Evolutionary conservation across 2,888 invertebrate genomes (phyloP).

Genomic region (Hyposoter didymator): DNA sequence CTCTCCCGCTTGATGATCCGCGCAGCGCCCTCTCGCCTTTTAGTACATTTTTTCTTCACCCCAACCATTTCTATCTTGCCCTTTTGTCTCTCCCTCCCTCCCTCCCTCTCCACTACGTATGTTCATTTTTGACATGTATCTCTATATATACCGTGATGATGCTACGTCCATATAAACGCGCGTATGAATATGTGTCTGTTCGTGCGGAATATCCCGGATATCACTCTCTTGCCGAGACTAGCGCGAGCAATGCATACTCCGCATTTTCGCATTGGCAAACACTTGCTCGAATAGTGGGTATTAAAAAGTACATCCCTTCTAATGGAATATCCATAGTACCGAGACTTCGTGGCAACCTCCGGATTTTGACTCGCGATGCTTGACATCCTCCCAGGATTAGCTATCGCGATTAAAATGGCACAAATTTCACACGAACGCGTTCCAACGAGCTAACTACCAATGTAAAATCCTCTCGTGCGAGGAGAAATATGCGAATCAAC

Average conservation of each 20-base stretch:
- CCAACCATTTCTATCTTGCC: background rate
- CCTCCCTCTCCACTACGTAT: background rate
- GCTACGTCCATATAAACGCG: background rate
- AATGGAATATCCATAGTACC: conserved; percentile 76
- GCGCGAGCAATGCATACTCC: conserved; percentile 74
- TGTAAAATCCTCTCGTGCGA: background rate
- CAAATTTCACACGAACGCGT: background rate
- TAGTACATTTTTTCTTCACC: conserved; percentile 5
- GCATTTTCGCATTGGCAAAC: conserved; percentile 83
- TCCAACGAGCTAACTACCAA: background rate
- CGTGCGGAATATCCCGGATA: conserved; percentile 40
- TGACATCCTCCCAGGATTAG: conserved; percentile 43
- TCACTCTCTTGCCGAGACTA: conserved; percentile 55
- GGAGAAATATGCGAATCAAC: background rate
- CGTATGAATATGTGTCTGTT: conserved; percentile 2
- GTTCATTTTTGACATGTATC: background rate
- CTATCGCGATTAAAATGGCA: conserved; percentile 29
- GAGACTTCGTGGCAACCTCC: conserved; percentile 2
- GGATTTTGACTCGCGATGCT: conserved; percentile 55
- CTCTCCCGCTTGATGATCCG: conserved; percentile 25
- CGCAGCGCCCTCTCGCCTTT: conserved; percentile 23
- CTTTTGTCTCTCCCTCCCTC: background rate
- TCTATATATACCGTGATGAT: background rate
- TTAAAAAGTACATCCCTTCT: conserved; percentile 82
- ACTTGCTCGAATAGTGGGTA: conserved; percentile 80